phyloP scores from a whole-genome alignment of 2,888 invertebrate species.

The Synanthedon andrenaeformis region DNA sequence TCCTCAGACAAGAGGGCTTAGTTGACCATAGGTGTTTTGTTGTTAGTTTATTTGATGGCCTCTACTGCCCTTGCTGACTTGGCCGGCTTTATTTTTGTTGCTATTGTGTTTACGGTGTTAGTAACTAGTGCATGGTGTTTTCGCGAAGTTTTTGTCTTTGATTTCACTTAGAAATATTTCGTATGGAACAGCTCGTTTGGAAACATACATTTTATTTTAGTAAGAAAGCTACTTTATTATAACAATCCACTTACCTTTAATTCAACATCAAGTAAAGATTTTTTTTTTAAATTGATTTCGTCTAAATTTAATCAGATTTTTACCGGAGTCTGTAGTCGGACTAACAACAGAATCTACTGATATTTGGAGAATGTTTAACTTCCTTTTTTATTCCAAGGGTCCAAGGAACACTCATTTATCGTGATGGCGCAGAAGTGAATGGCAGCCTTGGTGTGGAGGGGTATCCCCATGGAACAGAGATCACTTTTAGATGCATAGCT shows the following conservation, averaged over 20 bases:
- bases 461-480: constrained; percentile 85
- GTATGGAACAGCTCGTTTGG: not conserved
- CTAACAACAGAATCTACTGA: too few relatives aligned
- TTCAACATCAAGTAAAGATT: too few relatives aligned
- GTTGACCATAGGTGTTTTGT: constrained; percentile 11
- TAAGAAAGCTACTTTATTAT: too few relatives aligned
- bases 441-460: constrained; percentile 74
- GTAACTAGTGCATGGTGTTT: constrained; percentile 47
- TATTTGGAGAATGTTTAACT: not conserved
- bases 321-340: too few relatives aligned
- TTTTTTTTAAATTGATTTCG: too few relatives aligned
- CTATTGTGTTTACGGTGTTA: constrained; percentile 26
- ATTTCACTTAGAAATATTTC: not conserved
- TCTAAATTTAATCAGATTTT: too few relatives aligned
- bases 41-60: constrained; percentile 45
- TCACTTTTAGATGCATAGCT: constrained; percentile 85
- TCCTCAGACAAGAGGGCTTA: constrained; percentile 65
- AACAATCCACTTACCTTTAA: too few relatives aligned
- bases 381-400: constrained; percentile 52
- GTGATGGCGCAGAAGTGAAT: constrained; percentile 77
- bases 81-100: constrained; percentile 60
- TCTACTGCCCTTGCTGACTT: constrained; percentile 60
- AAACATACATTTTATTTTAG: too few relatives aligned
- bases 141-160: too few relatives aligned
- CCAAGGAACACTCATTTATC: constrained; percentile 82